phyloP scores from a whole-genome alignment of 2,888 invertebrate genomes.

The Plagodis pulveraria region DNA sequence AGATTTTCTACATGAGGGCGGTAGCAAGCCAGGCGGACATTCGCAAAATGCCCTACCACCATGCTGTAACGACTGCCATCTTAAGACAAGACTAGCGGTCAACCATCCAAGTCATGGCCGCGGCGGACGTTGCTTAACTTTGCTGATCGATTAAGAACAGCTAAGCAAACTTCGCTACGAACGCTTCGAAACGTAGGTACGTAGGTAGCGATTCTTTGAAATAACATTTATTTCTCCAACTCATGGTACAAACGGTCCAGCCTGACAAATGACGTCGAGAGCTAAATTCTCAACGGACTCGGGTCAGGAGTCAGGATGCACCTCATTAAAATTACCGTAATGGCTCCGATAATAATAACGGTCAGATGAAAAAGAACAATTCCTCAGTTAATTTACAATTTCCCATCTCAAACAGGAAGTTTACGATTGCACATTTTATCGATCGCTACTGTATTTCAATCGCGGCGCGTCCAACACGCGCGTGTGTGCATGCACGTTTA shows the following conservation, averaged over 20 bases:
- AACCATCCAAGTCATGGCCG: too few relatives aligned
- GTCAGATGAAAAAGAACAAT: constrained; percentile 80
- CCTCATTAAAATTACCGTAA: constrained; percentile 45
- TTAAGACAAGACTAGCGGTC: too few relatives aligned
- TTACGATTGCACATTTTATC: constrained; percentile 81
- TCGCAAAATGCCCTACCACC: too few relatives aligned
- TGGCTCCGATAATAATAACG: constrained; percentile 63
- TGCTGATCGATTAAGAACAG: too few relatives aligned
- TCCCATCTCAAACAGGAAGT: constrained; percentile 77
- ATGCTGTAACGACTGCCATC: too few relatives aligned
- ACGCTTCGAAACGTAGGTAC: too few relatives aligned
- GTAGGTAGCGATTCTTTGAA: too few relatives aligned
- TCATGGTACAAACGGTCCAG: neutral
- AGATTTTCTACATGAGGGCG: too few relatives aligned
- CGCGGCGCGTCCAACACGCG: constrained; percentile 47
- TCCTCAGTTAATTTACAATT: constrained; percentile 77
- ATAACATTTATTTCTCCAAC: neutral
- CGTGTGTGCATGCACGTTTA: constrained; percentile 52
- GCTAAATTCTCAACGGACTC: constrained; percentile 10
- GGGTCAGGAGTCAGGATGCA: constrained; percentile 34
- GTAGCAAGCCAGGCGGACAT: too few relatives aligned
- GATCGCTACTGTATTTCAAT: constrained; percentile 72
- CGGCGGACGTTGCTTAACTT: too few relatives aligned
- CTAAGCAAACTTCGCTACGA: too few relatives aligned
- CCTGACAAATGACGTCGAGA: constrained; percentile 6